Conservation (phyloP, 2,888 invertebrate species). For the Aporophyla nigra region DNA sequence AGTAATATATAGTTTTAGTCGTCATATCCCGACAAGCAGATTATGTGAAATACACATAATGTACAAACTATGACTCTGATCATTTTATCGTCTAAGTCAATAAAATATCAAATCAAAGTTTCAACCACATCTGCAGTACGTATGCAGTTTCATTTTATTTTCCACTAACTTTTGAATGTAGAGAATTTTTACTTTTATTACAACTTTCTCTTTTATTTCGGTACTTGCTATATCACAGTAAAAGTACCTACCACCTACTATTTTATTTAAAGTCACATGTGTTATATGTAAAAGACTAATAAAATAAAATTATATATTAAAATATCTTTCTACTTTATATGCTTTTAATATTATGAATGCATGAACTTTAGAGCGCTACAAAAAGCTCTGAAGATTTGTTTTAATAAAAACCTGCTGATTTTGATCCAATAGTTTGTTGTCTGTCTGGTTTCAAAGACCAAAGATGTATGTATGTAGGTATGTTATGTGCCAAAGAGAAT, state of each 20-base stretch:
- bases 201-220: not conserved
- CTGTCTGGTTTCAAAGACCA: not conserved
- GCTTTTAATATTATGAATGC: slow-evolving; percentile 46
- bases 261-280: slow-evolving; percentile 29
- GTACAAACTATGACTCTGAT: no score
- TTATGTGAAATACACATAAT: no score
- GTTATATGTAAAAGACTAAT: slow-evolving; percentile 2
- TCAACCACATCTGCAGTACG: slow-evolving; percentile 15
- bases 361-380: slow-evolving; percentile 2
- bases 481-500: not conserved
- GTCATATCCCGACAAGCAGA: no score
- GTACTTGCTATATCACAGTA: slow-evolving; percentile 9
- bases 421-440: not conserved
- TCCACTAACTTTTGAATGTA: not conserved
- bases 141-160: slow-evolving; percentile 11
- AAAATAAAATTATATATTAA: slow-evolving; percentile 4
- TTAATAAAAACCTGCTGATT: not conserved
- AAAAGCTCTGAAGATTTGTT: slow-evolving; percentile 16
- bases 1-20: no score
- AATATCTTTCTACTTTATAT: slow-evolving; percentile 8
- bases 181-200: slow-evolving; percentile 4
- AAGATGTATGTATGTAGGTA: no score
- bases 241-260: not conserved
- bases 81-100: no score
- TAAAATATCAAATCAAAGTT: slow-evolving; percentile 18